These are phyloP conservation scores for Falco punctatus DNA, from an alignment of 2,113 vertebrate genomes.

Conservation along the genomic window DNA sequence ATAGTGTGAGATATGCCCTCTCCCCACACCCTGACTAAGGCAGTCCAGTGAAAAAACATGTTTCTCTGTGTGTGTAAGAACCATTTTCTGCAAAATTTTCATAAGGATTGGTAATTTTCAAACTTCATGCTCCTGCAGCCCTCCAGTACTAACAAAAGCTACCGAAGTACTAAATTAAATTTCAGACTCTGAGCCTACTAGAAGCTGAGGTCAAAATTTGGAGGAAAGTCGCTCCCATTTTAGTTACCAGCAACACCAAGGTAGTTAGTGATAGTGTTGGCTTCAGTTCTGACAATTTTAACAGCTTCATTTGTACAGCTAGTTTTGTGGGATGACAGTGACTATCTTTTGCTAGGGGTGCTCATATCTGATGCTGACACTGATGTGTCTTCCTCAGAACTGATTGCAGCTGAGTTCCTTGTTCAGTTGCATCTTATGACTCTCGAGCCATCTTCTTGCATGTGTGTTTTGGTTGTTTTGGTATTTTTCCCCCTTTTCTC, in stretches of 20 bases:
- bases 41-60: not conserved
- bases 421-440: conserved; percentile 44
- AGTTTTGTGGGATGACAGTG: conserved; percentile 23
- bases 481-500: not conserved
- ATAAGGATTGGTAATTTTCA: not conserved
- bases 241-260: not conserved
- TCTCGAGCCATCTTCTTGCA: not conserved
- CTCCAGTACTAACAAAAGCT: not conserved
- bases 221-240: not conserved
- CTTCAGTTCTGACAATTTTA: conserved; percentile 33
- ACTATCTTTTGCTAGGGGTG: conserved; percentile 29
- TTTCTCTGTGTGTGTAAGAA: not conserved
- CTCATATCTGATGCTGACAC: not conserved
- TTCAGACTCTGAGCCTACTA: not conserved
- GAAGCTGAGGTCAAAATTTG: not conserved
- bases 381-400: conserved; percentile 10
- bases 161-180: not conserved
- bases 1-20: not conserved
- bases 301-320: conserved; percentile 11
- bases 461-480: not conserved
- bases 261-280: not conserved
- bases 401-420: not conserved
- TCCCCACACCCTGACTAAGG: not conserved
- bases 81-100: not conserved
- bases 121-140: not conserved